Conservation (phyloP, 2,888 invertebrate species). For the Drosophila setosimentum region DNA sequence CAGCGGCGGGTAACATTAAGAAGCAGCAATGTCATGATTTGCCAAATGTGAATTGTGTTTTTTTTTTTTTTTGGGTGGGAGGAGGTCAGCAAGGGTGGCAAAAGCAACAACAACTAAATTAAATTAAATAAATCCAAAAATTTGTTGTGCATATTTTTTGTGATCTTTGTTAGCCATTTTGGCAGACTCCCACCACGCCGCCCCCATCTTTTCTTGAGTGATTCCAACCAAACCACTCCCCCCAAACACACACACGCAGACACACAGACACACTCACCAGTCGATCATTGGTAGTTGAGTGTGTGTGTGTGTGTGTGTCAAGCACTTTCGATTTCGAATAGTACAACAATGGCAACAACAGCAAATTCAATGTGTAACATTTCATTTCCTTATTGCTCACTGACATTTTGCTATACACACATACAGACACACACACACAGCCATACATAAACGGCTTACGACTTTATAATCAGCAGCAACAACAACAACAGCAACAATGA, state of each 20-base stretch:
- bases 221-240: background rate
- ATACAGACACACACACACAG: conserved; percentile 33
- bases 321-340: conserved; percentile 77
- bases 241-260: conserved; percentile 6
- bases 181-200: background rate
- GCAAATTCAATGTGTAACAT: conserved; percentile 68
- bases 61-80: background rate
- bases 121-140: conserved; percentile 8
- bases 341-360: conserved; percentile 32
- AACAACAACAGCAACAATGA: conserved; percentile 47
- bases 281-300: conserved; percentile 64
- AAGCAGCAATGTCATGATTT: conserved; percentile 64
- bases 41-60: conserved; percentile 39
- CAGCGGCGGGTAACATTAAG: conserved; percentile 34
- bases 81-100: background rate
- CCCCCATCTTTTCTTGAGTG: too few species aligned
- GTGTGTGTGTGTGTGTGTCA: conserved; percentile 40
- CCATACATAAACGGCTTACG: conserved; percentile 62
- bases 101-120: conserved; percentile 10
- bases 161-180: conserved; percentile 15
- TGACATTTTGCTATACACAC: conserved; percentile 69
- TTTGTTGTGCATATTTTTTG: background rate
- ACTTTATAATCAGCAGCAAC: conserved; percentile 70
- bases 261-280: conserved; percentile 4
- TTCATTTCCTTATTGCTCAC: conserved; percentile 80